Percentiles rank a stretch among this genome's conserved stretches.
phyloP scores from a whole-genome alignment of 2,113 vertebrate genomes.

The Rousettus leschenaultii region DNA sequence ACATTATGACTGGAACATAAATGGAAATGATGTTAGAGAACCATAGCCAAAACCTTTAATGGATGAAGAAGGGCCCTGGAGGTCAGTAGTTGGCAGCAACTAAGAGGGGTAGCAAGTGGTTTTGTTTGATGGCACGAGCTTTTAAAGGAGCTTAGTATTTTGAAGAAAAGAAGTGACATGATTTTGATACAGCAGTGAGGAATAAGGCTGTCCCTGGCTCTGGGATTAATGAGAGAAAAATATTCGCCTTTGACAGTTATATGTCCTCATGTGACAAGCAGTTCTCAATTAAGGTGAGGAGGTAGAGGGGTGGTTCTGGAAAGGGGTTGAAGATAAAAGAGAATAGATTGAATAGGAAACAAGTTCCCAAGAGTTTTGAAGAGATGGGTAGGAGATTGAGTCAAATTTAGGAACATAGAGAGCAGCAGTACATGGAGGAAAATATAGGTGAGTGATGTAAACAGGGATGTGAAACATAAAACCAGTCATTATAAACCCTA shows the following conservation, averaged over 20 bases:
- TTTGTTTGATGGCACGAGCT: background rate
- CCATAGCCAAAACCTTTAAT: background rate
- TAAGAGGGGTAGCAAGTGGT: background rate
- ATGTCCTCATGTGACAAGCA: background rate
- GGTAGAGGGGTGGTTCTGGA: background rate
- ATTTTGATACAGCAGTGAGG: background rate
- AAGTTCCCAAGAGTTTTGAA: background rate
- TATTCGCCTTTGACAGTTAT: background rate
- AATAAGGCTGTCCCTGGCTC: background rate
- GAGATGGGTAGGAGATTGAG: background rate
- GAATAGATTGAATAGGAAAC: background rate
- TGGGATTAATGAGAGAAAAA: background rate
- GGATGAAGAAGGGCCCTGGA: background rate
- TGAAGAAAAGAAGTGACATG: background rate
- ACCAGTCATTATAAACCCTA: background rate
- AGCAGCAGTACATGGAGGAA: background rate
- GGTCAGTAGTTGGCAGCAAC: background rate
- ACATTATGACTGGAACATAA: background rate
- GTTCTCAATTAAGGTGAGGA: background rate
- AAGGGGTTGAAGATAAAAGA: background rate
- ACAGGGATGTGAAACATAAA: background rate
- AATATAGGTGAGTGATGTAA: background rate
- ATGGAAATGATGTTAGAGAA: background rate
- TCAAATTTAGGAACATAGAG: background rate
- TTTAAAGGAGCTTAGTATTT: background rate